A percentile compares a stretch with the other conserved stretches of the same genome.
Evolutionary conservation across 2,888 invertebrate genomes (phyloP).

Genomic region (Unio delphinus): DNA sequence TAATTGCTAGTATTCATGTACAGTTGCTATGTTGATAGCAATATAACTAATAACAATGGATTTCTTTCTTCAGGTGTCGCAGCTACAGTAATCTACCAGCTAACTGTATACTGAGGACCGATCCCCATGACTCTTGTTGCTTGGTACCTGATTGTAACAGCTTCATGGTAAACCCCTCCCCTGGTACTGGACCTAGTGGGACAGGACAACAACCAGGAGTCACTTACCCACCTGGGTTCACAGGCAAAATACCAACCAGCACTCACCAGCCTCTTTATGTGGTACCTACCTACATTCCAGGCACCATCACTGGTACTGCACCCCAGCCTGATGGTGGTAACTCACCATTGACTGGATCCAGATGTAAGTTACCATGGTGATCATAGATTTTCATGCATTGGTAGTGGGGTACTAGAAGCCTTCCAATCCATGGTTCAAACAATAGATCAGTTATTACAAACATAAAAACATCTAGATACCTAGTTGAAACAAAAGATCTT

Average conservation of each 20-base stretch:
- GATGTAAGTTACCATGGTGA: too few relatives aligned
- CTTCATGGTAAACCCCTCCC: slow-evolving; percentile 22
- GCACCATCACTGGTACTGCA: slow-evolving; percentile 38
- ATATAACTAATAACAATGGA: not conserved
- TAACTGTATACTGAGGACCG: slow-evolving; percentile 43
- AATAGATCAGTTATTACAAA: too few relatives aligned
- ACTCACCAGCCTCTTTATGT: slow-evolving; percentile 24
- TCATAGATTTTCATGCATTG: too few relatives aligned
- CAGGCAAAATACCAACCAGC: slow-evolving; percentile 14
- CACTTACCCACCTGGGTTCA: slow-evolving; percentile 16
- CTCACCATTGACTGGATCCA: not conserved
- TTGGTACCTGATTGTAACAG: slow-evolving; percentile 49
- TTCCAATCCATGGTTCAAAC: too few relatives aligned
- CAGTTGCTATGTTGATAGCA: too few relatives aligned
- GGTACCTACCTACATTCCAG: slow-evolving; percentile 35
- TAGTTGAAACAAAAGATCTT: too few relatives aligned
- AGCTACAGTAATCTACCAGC: slow-evolving; percentile 40
- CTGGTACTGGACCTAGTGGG: slow-evolving; percentile 16
- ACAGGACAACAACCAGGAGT: slow-evolving; percentile 11
- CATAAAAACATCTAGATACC: too few relatives aligned
- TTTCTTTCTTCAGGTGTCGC: slow-evolving; percentile 40
- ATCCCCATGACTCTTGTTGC: slow-evolving; percentile 53
- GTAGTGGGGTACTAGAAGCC: too few relatives aligned
- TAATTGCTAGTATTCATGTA: not conserved
- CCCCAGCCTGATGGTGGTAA: slow-evolving; percentile 5